Evolutionary conservation across 2,797 vertebrate species (phyloP), one percentile per base, ranked within the genome.

Genomic region (Sebastes hubbsi): DNA sequence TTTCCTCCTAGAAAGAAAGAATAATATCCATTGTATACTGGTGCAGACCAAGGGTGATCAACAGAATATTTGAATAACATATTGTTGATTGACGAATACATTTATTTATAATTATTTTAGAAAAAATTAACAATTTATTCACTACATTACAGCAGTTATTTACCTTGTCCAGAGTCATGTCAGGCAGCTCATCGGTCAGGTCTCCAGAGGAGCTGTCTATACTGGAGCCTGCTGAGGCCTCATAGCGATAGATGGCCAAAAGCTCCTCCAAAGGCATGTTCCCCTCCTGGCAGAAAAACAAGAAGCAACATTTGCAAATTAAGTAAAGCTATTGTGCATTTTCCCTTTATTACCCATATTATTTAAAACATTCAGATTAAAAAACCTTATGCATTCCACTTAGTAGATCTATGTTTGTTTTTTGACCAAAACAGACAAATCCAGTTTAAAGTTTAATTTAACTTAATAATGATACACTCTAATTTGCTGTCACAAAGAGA

Each of bases 101-200:
- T 18, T 71, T 30, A 27, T 16, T 30, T 42, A 2, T 29, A 6
- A 27, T 14, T 14, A 32, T 20, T 59, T 59, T 11, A 2, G 12
- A 2, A 56, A 56, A 69, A 66, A 58, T 1, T 56, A 38, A 42
- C 38, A 16, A 42, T 66, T 60, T 9, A 38, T 10, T 65, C 14
- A 22, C 8, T 3, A 60, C 2, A 25, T 18, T 72, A 36, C 2
- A 46, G 12, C 2, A 52, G 10, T 56, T 20, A 70, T 92, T 95
- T 93, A 98, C 98, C 96, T 99, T 99, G 92, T 99, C 98, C 82
- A 99, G 91, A 85, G 98, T 99, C 98, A 99, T 99, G 89, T 99
- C 98, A 64, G 98, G 98, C 59, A 99, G 94, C 69, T 99, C 98
- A 92, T 99, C 98, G 2, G 97, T 97, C 75, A 99, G 96, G 91